phyloP scores from a whole-genome alignment of 2,888 invertebrate genomes.

The Idaea dimidiata region DNA sequence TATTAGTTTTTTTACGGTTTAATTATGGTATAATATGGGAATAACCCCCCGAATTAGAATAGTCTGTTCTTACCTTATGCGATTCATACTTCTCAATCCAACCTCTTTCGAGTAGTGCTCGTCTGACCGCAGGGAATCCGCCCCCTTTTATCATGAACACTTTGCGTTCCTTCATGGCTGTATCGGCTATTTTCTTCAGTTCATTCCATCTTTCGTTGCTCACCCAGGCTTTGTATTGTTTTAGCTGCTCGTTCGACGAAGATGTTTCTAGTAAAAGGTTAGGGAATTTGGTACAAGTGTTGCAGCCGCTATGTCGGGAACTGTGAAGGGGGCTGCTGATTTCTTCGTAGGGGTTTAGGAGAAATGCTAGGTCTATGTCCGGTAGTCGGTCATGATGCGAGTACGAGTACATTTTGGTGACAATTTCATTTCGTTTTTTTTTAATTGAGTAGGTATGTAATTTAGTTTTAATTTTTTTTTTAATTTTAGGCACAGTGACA shows the following conservation, averaged over 20 bases:
- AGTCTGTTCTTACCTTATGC: constrained; percentile 53
- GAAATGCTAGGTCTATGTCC: not conserved
- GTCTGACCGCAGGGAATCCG: constrained; percentile 85
- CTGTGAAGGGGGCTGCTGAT: not conserved
- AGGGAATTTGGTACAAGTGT: not conserved
- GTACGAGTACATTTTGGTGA: not conserved
- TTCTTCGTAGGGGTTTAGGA: not conserved
- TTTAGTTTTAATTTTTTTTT: not conserved
- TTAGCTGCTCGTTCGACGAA: constrained; percentile 66
- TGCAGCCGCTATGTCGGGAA: constrained; percentile 1
- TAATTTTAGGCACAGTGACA: too few species aligned
- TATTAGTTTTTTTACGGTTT: too few species aligned
- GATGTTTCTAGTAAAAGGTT: constrained; percentile 19
- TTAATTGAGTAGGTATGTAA: not conserved
- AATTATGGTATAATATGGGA: too few species aligned
- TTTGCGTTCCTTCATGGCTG: constrained; percentile 83
- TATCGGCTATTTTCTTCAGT: constrained; percentile 83
- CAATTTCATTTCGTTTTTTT: not conserved
- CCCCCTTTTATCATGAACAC: constrained; percentile 87
- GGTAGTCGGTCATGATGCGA: not conserved
- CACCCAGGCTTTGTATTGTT: constrained; percentile 79
- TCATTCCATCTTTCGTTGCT: constrained; percentile 84
- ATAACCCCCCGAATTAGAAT: too few species aligned
- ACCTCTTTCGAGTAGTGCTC: constrained; percentile 85
- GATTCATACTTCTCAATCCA: constrained; percentile 86